These are phyloP conservation scores for Holothuria glaberrima DNA, from an alignment of 35 echinoderm and acorn worm species.

Conservation along the genomic window DNA sequence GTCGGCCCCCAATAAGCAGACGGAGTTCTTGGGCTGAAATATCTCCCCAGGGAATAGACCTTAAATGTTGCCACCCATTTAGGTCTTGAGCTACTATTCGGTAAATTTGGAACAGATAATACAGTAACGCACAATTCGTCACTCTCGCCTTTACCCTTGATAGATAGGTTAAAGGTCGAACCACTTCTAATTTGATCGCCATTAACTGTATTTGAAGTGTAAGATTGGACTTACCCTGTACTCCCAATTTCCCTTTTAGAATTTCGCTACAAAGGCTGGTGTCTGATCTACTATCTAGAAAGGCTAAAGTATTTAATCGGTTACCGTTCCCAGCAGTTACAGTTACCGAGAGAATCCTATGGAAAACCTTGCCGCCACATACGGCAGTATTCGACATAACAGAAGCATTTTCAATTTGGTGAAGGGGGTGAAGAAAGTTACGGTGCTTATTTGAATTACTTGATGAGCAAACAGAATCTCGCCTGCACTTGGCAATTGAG, in stretches of 20 bases:
- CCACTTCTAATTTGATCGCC: slow-evolving; percentile 23
- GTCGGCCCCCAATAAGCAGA: too few relatives aligned
- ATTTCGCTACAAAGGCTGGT: slow-evolving; percentile 38
- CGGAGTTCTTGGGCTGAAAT: too few relatives aligned
- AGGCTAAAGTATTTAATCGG: slow-evolving; percentile 37
- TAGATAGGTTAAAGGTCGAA: slow-evolving; percentile 11
- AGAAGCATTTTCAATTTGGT: not conserved
- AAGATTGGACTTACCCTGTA: slow-evolving; percentile 30
- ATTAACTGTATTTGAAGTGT: slow-evolving; percentile 51
- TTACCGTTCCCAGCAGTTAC: slow-evolving; percentile 50
- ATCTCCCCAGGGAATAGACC: too few relatives aligned
- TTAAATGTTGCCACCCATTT: too few relatives aligned
- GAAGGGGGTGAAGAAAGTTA: slow-evolving; percentile 6
- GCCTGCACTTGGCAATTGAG: slow-evolving; percentile 32
- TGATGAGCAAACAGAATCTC: not conserved
- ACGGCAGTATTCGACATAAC: slow-evolving; percentile 35
- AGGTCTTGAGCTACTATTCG: too few relatives aligned
- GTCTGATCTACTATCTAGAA: slow-evolving; percentile 59
- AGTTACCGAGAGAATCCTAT: slow-evolving; percentile 27
- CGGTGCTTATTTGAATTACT: slow-evolving; percentile 32
- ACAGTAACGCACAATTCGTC: not conserved
- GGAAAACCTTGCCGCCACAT: slow-evolving; percentile 30
- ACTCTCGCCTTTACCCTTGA: slow-evolving; percentile 35
- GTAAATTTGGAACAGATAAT: too few relatives aligned
- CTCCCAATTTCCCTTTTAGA: slow-evolving; percentile 17